Evolutionary conservation across 2,113 vertebrate species (phyloP), one percentile per base, ranked within the genome.

Genomic region (Bos javanicus): DNA sequence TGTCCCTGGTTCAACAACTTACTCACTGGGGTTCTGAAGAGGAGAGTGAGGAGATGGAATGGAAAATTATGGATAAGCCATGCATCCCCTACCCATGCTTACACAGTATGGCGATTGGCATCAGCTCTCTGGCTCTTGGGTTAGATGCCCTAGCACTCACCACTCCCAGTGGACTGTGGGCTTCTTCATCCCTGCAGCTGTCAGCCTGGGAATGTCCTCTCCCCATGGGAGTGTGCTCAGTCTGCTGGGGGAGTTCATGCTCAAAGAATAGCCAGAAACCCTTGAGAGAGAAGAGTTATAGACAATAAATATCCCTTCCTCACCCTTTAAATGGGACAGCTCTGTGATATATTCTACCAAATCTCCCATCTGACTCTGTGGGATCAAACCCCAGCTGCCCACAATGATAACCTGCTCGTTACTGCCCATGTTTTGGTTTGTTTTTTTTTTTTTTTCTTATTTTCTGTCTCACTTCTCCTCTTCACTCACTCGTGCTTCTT

Each of bases 161-260:
- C 11, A 11, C 25, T 84, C 33, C 26, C 0, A 5, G 1, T 5
- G 28, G 67, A 26, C 60, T 67, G 4, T 13, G 2, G 3, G 50
- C 23, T 33, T 93, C 83, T 52, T 56, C 11, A 5, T 43, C 14
- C 12, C 90, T 23, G 36, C 1, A 39, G 23, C 36, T 64, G 52
- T n/a, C 25, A 36, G 23, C 11, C 36, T 17, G 14, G 46, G 14
- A 7, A 19, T 57, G 1, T 90, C 30, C 7, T 80, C 60, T 83
- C 16, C 60, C 28, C 14, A 8, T 15, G 6, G 9, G 28, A 30
- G 1, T 3, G 0, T n/a, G 26, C 50, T 91, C 33, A 0, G 13
- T 8, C 14, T 39, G 7, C 23, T 46, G 8, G 7, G 56, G 23
- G 50, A 81, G 21, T 36, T 62, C 13, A 7, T 33, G 9, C n/a